Evolutionary conservation across 2,797 vertebrate genomes (phyloP), one percentile per base, ranked within the genome.

Genomic region (Rallus crepitans): DNA sequence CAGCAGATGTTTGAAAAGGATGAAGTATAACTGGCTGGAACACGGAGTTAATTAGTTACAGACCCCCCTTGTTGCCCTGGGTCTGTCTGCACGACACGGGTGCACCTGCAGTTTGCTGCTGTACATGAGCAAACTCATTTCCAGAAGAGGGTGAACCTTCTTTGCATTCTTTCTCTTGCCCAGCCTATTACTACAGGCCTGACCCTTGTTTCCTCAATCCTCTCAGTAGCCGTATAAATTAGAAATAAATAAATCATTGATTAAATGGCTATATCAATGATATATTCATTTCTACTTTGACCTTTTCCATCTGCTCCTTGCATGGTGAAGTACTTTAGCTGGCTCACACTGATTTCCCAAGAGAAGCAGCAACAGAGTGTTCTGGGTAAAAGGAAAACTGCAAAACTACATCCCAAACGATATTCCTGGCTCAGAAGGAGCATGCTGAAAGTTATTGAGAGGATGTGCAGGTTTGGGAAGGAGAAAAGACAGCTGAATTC

Each of bases 341-440:
- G 82, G 80, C 93, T 97, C 90, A 73, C 82, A 77, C 61, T 98
- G 94, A 98, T 98, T 98, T 98, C 97, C 97, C 96, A 95, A 60
- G 97, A 96, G 97, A 63, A 96, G 77, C 83, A 93, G 89, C 87
- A 92, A 86, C 87, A 72, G 50, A 18, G 17, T 59, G 31, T 71
- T 60, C 84, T 88, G 70, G 88, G 72, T 72, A 89, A 90, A 96
- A 95, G 81, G 70, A 91, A 94, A 88, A 69, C 30, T 48, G 60
- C 65, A 93, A 69, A 94, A 85, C 17, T 27, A 48, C 63, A 59
- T 73, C 94, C 71, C 61, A 86, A 97, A 96, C 88, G 95, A 56
- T 63, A 85, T 85, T 96, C 94, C 90, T 93, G 84, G 40, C 93
- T 95, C 65, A 33, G 91, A 94, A 94, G 92, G 87, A 97, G 64